These are phyloP conservation scores for Chionis minor DNA, from an alignment of 2,113 vertebrate genomes.

Conservation along the genomic window DNA sequence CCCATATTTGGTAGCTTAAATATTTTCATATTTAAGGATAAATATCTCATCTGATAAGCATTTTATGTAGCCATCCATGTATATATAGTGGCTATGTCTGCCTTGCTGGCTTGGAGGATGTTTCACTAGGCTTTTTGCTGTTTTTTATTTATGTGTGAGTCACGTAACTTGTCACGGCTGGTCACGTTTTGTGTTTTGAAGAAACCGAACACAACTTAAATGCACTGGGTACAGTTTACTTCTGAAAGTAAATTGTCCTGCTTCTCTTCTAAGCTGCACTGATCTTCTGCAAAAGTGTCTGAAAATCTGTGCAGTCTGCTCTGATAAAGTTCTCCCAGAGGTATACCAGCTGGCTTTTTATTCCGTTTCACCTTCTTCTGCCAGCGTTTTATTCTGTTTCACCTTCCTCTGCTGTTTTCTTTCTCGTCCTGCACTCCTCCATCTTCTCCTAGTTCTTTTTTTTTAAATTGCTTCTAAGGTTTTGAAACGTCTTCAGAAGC, in stretches of 20 bases:
- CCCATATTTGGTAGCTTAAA: not conserved
- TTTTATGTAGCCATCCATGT: not conserved
- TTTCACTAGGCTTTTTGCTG: not conserved
- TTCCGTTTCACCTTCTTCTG: not conserved
- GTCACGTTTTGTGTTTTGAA: not conserved
- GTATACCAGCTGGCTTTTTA: not conserved
- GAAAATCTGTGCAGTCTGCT: not conserved
- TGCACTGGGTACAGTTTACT: not conserved
- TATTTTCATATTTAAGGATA: constrained; percentile 26
- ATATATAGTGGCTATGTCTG: not conserved
- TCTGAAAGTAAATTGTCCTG: not conserved
- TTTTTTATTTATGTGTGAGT: not conserved
- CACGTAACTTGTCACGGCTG: not conserved
- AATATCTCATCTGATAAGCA: not conserved
- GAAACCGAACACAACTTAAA: not conserved
- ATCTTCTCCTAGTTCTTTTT: not conserved
- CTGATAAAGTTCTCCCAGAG: not conserved
- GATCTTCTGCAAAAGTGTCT: not conserved
- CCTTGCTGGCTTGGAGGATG: not conserved
- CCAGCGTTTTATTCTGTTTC: not conserved
- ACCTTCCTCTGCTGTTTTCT: not conserved
- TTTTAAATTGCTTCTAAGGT: not conserved
- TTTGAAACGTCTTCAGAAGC: not conserved
- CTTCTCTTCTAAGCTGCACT: not conserved
- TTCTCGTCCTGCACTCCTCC: not conserved